These are phyloP conservation scores for Oreochromis mossambicus DNA, from an alignment of 2,797 vertebrate species.

Conservation along the genomic window DNA sequence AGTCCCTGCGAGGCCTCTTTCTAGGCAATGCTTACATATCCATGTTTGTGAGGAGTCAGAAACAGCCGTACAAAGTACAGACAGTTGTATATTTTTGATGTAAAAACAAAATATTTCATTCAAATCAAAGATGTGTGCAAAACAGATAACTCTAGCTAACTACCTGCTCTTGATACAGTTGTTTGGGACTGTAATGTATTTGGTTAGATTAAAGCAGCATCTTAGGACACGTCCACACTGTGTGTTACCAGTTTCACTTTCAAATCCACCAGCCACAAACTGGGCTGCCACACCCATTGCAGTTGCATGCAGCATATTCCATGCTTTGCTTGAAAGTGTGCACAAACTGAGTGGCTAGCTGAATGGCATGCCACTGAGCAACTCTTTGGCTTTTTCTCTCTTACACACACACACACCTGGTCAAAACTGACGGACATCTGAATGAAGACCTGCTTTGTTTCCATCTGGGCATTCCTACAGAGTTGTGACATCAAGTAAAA, in stretches of 20 bases:
- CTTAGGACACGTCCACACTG: background rate
- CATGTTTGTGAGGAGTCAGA: background rate
- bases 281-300: accelerated
- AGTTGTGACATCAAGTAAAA: background rate
- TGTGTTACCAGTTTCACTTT: background rate
- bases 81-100: background rate
- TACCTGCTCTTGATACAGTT: background rate
- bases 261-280: background rate
- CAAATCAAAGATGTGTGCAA: background rate
- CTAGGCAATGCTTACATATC: background rate
- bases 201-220: background rate
- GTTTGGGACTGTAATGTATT: background rate
- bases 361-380: background rate
- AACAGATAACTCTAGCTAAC: accelerated
- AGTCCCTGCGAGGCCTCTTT: background rate
- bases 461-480: background rate
- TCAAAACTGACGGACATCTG: accelerated
- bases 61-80: background rate
- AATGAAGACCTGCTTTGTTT: background rate
- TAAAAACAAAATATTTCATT: background rate
- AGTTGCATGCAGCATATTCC: accelerated
- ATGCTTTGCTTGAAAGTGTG: accelerated
- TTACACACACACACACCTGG: background rate
- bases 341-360: background rate
- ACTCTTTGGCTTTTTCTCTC: background rate